A percentile compares a stretch with the other conserved stretches of the same genome.
phyloP scores from a whole-genome alignment of 92 coral and sea anemone genomes.

The Zoanthus sociatus region DNA sequence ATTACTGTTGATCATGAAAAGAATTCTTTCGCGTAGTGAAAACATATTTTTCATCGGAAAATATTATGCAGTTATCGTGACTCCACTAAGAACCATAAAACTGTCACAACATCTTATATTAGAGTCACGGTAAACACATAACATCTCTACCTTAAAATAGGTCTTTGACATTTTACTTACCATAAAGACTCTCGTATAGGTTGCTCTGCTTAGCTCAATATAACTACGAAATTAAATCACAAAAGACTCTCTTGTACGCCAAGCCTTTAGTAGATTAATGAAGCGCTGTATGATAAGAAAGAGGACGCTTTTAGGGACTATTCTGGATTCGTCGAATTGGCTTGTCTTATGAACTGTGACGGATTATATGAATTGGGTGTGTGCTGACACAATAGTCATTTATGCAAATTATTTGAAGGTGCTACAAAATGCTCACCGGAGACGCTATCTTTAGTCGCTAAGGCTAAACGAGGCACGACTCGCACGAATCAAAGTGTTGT shows the following conservation, averaged over 20 bases:
- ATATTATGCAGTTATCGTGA: not conserved
- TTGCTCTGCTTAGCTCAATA: slow-evolving; percentile 27
- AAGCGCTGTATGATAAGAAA: not conserved
- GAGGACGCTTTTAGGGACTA: slow-evolving; percentile 10
- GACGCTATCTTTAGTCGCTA: slow-evolving; percentile 44
- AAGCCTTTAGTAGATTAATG: not conserved
- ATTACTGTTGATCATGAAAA: not conserved
- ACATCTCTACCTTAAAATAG: not conserved
- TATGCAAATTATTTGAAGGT: slow-evolving; percentile 24
- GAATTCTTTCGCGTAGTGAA: not conserved
- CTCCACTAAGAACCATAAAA: not conserved
- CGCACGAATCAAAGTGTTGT: slow-evolving; percentile 9
- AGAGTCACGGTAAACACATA: not conserved
- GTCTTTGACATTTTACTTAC: not conserved
- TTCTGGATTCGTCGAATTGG: slow-evolving; percentile 47
- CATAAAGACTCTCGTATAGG: not conserved
- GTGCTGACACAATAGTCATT: slow-evolving; percentile 42
- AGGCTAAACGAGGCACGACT: slow-evolving; percentile 29
- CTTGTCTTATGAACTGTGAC: slow-evolving; percentile 45
- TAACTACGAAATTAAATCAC: not conserved
- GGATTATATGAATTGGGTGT: slow-evolving; percentile 28
- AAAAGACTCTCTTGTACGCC: not conserved
- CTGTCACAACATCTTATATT: not conserved
- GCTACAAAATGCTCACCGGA: slow-evolving; percentile 38
- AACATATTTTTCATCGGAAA: not conserved